A percentile compares a stretch with the other conserved stretches of the same genome.
Evolutionary conservation across 2,113 vertebrate species (phyloP).

Genomic region (Salminus brasiliensis): DNA sequence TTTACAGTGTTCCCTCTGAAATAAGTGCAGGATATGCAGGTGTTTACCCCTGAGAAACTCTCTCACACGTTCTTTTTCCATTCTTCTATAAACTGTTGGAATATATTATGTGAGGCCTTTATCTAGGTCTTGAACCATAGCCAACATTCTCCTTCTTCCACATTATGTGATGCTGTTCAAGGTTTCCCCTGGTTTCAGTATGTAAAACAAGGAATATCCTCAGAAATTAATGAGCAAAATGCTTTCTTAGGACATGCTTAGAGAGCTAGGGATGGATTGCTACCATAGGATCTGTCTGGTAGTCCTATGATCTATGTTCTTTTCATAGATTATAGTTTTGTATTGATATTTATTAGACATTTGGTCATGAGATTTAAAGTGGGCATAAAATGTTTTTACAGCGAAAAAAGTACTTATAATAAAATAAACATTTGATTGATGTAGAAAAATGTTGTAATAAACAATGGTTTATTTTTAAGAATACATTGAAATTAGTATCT

Average conservation of each 20-base stretch:
- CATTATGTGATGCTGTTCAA: not conserved
- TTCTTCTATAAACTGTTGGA: conserved; percentile 50
- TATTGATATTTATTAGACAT: not conserved
- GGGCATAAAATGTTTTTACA: too few species aligned
- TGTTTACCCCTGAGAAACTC: conserved; percentile 47
- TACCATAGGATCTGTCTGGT: not conserved
- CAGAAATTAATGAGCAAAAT: not conserved
- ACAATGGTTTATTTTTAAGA: too few species aligned
- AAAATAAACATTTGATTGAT: too few species aligned
- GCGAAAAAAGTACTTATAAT: too few species aligned
- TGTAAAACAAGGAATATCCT: not conserved
- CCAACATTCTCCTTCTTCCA: conserved; percentile 18
- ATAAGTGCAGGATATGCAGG: conserved; percentile 49
- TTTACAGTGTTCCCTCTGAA: conserved; percentile 48
- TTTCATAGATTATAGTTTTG: not conserved
- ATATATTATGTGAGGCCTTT: conserved; percentile 37
- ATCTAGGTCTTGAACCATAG: conserved; percentile 29
- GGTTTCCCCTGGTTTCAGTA: not conserved
- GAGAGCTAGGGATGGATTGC: not conserved
- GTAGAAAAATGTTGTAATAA: too few species aligned
- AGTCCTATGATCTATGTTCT: not conserved
- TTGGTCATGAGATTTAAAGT: too few species aligned
- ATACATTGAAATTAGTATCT: too few species aligned
- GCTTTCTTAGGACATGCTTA: not conserved
- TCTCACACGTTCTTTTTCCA: conserved; percentile 48